Base-by-base conservation (phyloP, 1,140 invertebrate genomes). In the Drosophila sp. region DNA sequence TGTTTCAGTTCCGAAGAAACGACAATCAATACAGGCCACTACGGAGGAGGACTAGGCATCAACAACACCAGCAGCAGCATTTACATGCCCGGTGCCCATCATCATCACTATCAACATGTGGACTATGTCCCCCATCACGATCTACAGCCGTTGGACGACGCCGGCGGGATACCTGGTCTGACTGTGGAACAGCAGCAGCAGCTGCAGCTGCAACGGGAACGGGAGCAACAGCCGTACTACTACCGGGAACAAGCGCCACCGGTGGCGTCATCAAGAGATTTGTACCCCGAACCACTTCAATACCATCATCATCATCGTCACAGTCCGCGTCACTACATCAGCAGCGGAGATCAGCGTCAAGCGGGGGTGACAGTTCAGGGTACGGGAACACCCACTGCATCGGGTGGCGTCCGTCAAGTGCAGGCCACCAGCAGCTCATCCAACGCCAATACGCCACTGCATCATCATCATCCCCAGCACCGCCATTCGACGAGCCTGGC, bases 1-100 rank as follows among this genome's bases (percentile, higher is more conserved):
- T 92, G 72, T 91, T 92, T 83, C 86, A 92, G 91, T 73, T 92
- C 91, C 85, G 91, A 92, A 82, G 91, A 92, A 76, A 91, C 91
- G 89, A 91, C 87, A 91, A 91, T 91, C 90, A 91, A 79, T 79
- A 72, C 79, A 76, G 82, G 73, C 41, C 76, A 91, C 29, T 78
- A 90, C 68, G 75, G 70, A 60, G 79, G 72, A 79, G 76, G 62
- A 38, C 44, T 10, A 27, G 44, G 44, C 44, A 50, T 27, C 44
- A 50, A 50, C 44, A 50, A 50, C 44, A 27, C 44, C 23, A 72
- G 50, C 56, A 72, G 76, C 72, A 90, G 84, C 80, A 80, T 77
- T 35, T 90, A 90, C 74, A 90, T 90, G 86, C 84, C 84, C 40
- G 83, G 80, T 57, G 66, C 81, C 38, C 87, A 81, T 55, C 89